Base-by-base conservation (phyloP, 2,888 invertebrate species). In the Argyresthia albistria region DNA sequence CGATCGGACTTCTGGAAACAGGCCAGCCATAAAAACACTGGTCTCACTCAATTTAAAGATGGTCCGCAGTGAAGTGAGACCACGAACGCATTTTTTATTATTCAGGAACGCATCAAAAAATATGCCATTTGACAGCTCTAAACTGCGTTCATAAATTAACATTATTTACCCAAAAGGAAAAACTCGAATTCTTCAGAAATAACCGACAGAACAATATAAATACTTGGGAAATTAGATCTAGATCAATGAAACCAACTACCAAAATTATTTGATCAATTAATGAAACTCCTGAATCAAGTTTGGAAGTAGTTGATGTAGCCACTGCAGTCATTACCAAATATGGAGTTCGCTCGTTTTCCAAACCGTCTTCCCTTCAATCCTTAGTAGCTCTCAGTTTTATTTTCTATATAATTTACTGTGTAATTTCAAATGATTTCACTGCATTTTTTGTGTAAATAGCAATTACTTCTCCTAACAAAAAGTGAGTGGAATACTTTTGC, bases 321-420 rank as follows among this genome's bases (percentile, higher is more conserved):
- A 72, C 83, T 80, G 78, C 79, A 87, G 81, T 88, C 90, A 90
- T 90, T 89, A 89, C 90, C 90, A 90, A 91, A 90, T 91, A 91
- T 90, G 90, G 90, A 89, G 89, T 89, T 90, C 84, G 89, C 88
- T 89, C 88, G 89, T 89, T 89, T 89, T 89, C 88, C 88, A 86
- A 83, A 84, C 86, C 86, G 84, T 82, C 83, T 84, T 84, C 84
- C 86, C 86, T 88, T 84, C 86, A 77, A 76, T 86, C 82, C 83
- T 75, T 82, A 83, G 81, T 77, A 78, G 83, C 80, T 86, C 80
- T 84, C 80, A 74, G 79, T 80, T 84, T 82, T 79, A 79, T 76
- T 80, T 81, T 78, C 71, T 76, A 58, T 70, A 69, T 69, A 69
- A 48, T 53, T 65, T 66, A 69, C 67, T 70, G 70, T 67, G 75